These are phyloP conservation scores for Epizoanthus scotinus DNA, from an alignment of 92 coral and sea anemone species.

Conservation along the genomic window DNA sequence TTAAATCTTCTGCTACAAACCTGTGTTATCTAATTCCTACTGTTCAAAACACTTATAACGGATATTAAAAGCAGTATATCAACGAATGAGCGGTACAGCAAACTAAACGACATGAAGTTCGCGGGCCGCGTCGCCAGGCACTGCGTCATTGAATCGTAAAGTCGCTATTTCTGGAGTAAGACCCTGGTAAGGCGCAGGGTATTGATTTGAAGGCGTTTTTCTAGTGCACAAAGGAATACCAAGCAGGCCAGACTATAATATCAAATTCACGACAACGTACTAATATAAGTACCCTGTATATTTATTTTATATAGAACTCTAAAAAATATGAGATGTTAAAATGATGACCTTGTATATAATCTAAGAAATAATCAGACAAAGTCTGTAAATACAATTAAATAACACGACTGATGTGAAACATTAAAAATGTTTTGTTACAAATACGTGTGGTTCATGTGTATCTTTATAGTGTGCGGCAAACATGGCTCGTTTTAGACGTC, in stretches of 20 bases:
- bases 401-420: constrained; percentile 31
- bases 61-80: too few relatives aligned
- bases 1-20: too few relatives aligned
- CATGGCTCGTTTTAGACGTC: too few relatives aligned
- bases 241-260: background rate
- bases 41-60: too few relatives aligned
- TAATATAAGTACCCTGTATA: constrained; percentile 56
- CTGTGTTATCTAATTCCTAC: too few relatives aligned
- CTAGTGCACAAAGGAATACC: background rate
- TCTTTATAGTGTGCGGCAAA: background rate
- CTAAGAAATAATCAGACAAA: constrained; percentile 48
- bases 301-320: constrained; percentile 48
- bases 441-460: background rate
- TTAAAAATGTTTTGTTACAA: constrained; percentile 46
- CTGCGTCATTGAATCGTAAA: too few relatives aligned
- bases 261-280: constrained; percentile 17
- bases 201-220: background rate
- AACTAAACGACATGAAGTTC: too few relatives aligned
- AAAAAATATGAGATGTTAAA: constrained; percentile 41
- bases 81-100: too few relatives aligned
- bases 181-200: too few relatives aligned
- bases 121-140: too few relatives aligned
- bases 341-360: constrained; percentile 59
- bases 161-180: too few relatives aligned
- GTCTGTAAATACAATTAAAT: constrained; percentile 60